Conservation (phyloP, 2,797 vertebrate species). For the Manis javanica region DNA sequence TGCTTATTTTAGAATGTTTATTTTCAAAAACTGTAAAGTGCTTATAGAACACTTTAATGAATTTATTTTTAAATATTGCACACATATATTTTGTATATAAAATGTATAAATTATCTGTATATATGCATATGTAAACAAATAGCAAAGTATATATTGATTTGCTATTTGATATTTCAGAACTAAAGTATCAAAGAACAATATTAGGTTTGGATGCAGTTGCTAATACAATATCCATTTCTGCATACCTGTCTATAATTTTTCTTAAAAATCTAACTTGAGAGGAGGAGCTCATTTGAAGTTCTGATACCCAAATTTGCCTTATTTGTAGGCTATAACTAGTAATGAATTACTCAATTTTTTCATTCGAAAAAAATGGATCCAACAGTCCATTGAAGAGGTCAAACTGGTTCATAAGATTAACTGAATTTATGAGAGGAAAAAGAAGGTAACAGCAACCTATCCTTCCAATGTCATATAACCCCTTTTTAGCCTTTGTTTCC, state of each 20-base stretch:
- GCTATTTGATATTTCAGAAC: background rate
- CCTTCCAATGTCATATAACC: background rate
- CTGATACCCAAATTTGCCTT: background rate
- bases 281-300: background rate
- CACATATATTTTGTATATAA: background rate
- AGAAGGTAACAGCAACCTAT: background rate
- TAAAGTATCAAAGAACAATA: background rate
- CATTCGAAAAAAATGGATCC: background rate
- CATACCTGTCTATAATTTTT: background rate
- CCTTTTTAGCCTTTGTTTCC: background rate
- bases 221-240: background rate
- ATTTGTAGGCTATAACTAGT: background rate
- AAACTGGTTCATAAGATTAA: background rate
- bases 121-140: background rate
- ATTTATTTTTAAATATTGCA: background rate
- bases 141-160: background rate
- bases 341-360: background rate
- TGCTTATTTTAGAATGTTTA: background rate
- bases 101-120: background rate
- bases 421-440: background rate
- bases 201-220: background rate
- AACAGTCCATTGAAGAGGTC: background rate
- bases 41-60: background rate
- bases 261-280: background rate
- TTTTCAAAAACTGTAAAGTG: background rate